Base-by-base conservation (phyloP, 2,888 invertebrate genomes). In the Rotaria macrura region DNA sequence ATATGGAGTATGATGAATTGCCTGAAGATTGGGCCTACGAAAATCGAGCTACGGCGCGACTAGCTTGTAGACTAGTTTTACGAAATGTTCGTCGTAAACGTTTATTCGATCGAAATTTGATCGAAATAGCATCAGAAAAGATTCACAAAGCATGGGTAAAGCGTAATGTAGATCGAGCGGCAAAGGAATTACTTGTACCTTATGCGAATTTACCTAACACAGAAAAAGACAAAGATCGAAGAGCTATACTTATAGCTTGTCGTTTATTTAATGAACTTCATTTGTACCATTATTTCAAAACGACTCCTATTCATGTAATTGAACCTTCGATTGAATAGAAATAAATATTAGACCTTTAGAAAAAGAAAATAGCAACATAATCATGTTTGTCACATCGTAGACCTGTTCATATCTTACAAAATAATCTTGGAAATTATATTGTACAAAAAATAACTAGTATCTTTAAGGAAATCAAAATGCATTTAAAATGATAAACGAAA, bases 211-310 rank as follows among this genome's bases (percentile, higher is more conserved):
- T 79, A 79, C 25, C 40, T 2, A 43, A 79, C 25, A 43, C 3
- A 38, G 74, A 79, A 43, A 79, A 79, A 79, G 74, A 79, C 6
- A 79, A 79, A 79, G 74, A 79, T 43, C 74, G 74, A 40, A 40
- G 43, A 25, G 74, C 43, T 34, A 12, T 79, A 38, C 5, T 40
- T 25, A 79, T 79, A 38, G 74, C 74, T 65, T n/a, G 9, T 17
- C 65, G 65, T 34, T 65, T 65, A 9, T 65, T 34, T 17, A 34
- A 65, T 65, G 29, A 65, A 65, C 65, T 65, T 65, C 65, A 34
- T 10, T 34, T 65, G 14, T 65, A 65, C 34, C 17, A 2, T 65
- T 9, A 29, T 34, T 65, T 29, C 0, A 65, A 34, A 34, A 65
- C 65, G 14, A 34, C 9, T 34, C 65, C 65, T 17, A 65, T 65